Conservation (phyloP, 92 coral and sea anemone species). For the Galaxea fascicularis region DNA sequence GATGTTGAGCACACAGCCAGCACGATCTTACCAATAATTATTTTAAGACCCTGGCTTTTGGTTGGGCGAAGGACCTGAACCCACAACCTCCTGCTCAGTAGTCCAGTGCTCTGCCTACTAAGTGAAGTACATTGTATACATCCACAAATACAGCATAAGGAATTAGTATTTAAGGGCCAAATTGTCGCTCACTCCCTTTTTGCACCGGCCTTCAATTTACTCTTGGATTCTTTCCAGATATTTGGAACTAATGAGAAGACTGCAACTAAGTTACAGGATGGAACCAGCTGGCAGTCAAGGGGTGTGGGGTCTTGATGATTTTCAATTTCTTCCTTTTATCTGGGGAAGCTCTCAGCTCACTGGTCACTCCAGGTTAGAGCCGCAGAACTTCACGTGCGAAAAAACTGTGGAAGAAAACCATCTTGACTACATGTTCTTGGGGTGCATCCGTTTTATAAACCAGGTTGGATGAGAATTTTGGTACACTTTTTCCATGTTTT, state of each 20-base stretch:
- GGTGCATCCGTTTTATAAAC: slow-evolving; percentile 81
- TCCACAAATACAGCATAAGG: too few relatives aligned
- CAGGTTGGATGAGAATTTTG: slow-evolving; percentile 50
- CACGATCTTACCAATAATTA: too few relatives aligned
- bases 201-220: background rate
- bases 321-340: slow-evolving; percentile 95
- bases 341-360: slow-evolving; percentile 98
- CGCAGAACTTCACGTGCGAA: slow-evolving; percentile 68
- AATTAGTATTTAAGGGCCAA: too few relatives aligned
- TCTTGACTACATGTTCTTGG: slow-evolving; percentile 86
- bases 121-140: too few relatives aligned
- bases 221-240: slow-evolving; percentile 56
- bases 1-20: too few relatives aligned
- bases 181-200: background rate
- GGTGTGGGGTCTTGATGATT: slow-evolving; percentile 99
- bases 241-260: slow-evolving; percentile 87
- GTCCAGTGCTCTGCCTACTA: too few relatives aligned
- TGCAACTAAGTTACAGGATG: slow-evolving; percentile 84
- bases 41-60: too few relatives aligned
- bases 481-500: too few relatives aligned
- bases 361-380: slow-evolving; percentile 75
- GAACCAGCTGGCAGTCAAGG: slow-evolving; percentile 99
- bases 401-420: slow-evolving; percentile 40
- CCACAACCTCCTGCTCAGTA: too few relatives aligned
- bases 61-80: too few relatives aligned